Percentiles rank a stretch among this genome's conserved stretches.
Conservation (phyloP, 1,140 invertebrate genomes). For the Papilio helenus region DNA sequence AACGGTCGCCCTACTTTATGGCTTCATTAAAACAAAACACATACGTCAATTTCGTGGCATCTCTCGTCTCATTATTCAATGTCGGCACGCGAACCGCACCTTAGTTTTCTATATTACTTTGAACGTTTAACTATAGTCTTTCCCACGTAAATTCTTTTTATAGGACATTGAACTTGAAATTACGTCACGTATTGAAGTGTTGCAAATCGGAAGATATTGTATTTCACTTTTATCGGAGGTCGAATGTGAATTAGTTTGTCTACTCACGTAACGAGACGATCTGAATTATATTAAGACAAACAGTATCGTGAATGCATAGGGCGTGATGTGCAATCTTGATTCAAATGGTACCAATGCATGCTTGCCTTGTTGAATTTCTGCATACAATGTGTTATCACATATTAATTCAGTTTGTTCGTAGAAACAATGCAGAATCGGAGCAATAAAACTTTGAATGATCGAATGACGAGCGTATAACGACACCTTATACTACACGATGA, state of each 20-base stretch:
- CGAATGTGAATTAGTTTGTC: neutral
- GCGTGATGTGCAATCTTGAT: constrained; percentile 48
- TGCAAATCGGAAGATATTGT: constrained; percentile 21
- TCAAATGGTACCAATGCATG: constrained; percentile 45
- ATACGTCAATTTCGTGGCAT: constrained; percentile 67
- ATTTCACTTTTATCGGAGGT: constrained; percentile 32
- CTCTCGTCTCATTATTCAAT: constrained; percentile 73
- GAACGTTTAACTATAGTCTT: constrained; percentile 41
- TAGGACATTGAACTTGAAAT: constrained; percentile 31
- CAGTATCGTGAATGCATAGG: constrained; percentile 42
- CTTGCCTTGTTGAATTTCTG: constrained; percentile 47
- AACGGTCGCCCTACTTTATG: constrained; percentile 63
- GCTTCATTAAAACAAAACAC: constrained; percentile 72
- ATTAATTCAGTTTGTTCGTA: constrained; percentile 49
- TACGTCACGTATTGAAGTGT: constrained; percentile 17
- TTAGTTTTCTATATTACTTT: constrained; percentile 57
- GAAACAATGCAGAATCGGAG: constrained; percentile 30
- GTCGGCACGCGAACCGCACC: constrained; percentile 69
- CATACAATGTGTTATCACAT: constrained; percentile 42
- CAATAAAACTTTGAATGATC: constrained; percentile 1
- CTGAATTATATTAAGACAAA: constrained; percentile 42
- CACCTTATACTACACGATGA: neutral
- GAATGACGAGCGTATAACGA: neutral
- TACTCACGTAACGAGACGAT: constrained; percentile 28
- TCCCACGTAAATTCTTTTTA: constrained; percentile 41